phyloP scores from a whole-genome alignment of 1,140 invertebrate genomes.

The Bombus ignitus region DNA sequence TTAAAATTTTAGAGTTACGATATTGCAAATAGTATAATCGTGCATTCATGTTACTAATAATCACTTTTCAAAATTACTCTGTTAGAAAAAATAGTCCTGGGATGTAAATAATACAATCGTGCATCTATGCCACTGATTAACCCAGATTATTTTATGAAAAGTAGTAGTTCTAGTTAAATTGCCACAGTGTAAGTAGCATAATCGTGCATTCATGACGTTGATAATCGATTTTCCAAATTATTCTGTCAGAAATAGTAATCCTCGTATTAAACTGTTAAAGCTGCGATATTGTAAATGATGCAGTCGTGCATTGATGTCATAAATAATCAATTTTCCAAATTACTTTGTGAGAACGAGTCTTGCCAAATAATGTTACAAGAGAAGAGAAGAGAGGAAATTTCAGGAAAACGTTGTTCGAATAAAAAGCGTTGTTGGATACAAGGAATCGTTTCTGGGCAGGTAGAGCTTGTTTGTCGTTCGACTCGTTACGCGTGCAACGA shows the following conservation, averaged over 20 bases:
- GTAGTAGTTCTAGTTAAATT: background rate
- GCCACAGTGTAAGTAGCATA: no score
- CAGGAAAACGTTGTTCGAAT: background rate
- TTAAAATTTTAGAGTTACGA: background rate
- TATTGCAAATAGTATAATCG: background rate
- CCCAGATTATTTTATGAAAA: background rate
- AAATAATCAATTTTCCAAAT: background rate
- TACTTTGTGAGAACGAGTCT: background rate
- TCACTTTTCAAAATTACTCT: background rate
- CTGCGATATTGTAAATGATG: background rate
- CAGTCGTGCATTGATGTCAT: background rate
- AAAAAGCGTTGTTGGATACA: background rate
- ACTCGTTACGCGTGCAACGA: constrained; percentile 34
- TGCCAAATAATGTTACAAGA: background rate
- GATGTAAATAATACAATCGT: background rate
- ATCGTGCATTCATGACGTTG: background rate
- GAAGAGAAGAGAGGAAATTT: background rate
- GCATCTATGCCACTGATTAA: background rate
- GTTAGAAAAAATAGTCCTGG: background rate
- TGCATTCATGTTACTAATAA: background rate
- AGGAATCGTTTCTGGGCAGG: constrained; percentile 15
- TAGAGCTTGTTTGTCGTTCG: constrained; percentile 37
- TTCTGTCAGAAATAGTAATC: background rate
- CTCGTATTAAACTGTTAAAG: background rate
- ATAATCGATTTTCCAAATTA: background rate